Base-by-base conservation (phyloP, 2,797 vertebrate genomes). In the Kryptopterus vitreolus region DNA sequence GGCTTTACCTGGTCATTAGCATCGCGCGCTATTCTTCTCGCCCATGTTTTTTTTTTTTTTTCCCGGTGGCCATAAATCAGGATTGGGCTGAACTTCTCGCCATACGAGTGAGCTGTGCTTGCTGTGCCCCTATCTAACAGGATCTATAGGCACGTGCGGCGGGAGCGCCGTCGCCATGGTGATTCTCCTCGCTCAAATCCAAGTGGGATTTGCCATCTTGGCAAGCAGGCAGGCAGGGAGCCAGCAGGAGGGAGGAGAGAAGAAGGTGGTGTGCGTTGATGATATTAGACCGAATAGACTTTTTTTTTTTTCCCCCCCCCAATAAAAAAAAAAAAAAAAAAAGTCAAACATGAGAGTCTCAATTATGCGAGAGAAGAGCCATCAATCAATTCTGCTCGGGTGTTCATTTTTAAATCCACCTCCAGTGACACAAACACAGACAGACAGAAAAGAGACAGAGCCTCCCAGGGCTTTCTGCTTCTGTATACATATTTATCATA, bases 101-200 rank as follows among this genome's bases (percentile, higher is more conserved):
- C 81, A 83, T 87, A 77, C 81, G 85, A 88, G 86, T 84, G 87
- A 89, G 89, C 91, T 88, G n/a, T n/a, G 92, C 91, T 88, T 83
- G 86, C 89, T 91, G 88, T 90, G 91, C 89, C 91, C 89, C 90
- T 89, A 92, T 92, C 91, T 90, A 90, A 89, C 88, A 91, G 87
- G 87, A 94, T 94, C 93, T 94, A 92, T 92, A 94, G 92, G 92
- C 89, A 92, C 87, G 89, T 91, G 92, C 92, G 90, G 90, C 89
- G 92, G 74, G 91, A 93, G 91, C 90, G 87, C 91, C 87, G 93
- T 95, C 92, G 90, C 94, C 94, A 95, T 95, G 94, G 94, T 93
- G 94, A 95, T 93, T n/a, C 92, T 90, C 90, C 92, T 89, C 91
- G n/a, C 91, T 92, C 91, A 92, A 94, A 93, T 91, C 91, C 93